These are phyloP conservation scores for Pyrrhura leucotis DNA, from an alignment of 2,797 vertebrate genomes.

Conservation along the genomic window DNA sequence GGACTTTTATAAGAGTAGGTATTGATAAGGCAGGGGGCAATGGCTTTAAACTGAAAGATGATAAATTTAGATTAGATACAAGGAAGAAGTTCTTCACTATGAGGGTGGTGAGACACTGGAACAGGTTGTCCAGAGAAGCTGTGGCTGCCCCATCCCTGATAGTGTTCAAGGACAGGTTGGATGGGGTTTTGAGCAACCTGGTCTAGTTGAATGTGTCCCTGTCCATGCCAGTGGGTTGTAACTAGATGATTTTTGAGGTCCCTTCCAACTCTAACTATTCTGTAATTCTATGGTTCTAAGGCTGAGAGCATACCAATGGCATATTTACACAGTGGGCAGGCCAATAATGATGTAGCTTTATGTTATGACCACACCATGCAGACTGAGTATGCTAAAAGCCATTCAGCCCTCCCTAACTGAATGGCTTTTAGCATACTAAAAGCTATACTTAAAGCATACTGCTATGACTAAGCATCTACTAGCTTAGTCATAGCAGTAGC, in stretches of 20 bases:
- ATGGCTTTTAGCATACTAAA: no score
- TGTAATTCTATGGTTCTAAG: not conserved
- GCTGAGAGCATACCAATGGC: not conserved
- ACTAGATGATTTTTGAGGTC: not conserved
- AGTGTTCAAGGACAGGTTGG: not conserved
- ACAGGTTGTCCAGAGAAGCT: not conserved
- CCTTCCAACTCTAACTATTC: not conserved
- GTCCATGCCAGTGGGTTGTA: not conserved
- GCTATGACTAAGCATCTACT: not conserved
- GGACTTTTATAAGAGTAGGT: not conserved
- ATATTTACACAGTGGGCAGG: not conserved
- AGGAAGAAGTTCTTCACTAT: not conserved
- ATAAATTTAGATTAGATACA: not conserved
- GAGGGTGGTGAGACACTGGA: not conserved
- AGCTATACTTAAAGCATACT: no score
- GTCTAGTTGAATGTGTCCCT: not conserved
- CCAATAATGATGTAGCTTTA: not conserved
- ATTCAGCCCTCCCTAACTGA: not conserved
- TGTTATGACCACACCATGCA: not conserved
- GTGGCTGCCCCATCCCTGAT: not conserved
- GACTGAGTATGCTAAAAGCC: not conserved
- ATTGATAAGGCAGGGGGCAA: not conserved
- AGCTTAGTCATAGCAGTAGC: not conserved
- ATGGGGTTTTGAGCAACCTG: not conserved
- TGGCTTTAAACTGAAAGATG: not conserved